These are phyloP conservation scores for Zeuzera pyrina DNA, from an alignment of 2,888 invertebrate genomes.

Conservation along the genomic window DNA sequence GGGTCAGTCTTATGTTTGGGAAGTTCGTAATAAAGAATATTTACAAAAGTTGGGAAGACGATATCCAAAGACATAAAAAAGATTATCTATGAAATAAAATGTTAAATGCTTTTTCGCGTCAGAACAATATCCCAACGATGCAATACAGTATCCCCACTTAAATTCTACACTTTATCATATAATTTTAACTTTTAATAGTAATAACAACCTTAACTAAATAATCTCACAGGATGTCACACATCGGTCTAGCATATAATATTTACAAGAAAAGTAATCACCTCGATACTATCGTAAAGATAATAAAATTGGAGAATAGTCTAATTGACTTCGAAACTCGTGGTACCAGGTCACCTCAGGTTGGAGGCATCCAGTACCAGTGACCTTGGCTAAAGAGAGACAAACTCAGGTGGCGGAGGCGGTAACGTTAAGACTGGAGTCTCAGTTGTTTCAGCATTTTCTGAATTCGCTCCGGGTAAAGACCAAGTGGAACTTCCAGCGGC, in stretches of 20 bases:
- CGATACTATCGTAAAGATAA: conserved; percentile 45
- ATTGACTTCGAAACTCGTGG: conserved; percentile 49
- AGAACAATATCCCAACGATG: conserved; percentile 21
- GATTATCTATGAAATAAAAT: conserved; percentile 42
- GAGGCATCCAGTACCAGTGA: conserved; percentile 63
- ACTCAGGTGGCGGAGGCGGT: conserved; percentile 74
- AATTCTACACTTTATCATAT: conserved; percentile 28
- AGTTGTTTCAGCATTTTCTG: conserved; percentile 44
- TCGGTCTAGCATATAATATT: conserved; percentile 47
- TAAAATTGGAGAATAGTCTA: conserved; percentile 63
- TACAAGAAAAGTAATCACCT: conserved; percentile 52
- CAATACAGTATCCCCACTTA: conserved; percentile 4
- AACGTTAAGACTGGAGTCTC: conserved; percentile 58
- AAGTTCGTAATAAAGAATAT: conserved; percentile 69
- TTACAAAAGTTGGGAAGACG: conserved; percentile 71
- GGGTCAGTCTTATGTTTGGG: conserved; percentile 74
- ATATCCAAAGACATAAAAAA: conserved; percentile 49
- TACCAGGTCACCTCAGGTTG: conserved; percentile 65
- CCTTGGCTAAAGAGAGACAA: conserved; percentile 67
- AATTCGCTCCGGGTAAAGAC: conserved; percentile 78
- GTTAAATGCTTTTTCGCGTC: conserved; percentile 12
- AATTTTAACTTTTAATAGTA: conserved; percentile 45
- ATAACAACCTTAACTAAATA: conserved; percentile 65
- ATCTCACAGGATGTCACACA: conserved; percentile 63
- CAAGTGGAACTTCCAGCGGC: conserved; percentile 88